Percentiles rank a stretch among this genome's conserved stretches.
Conservation (phyloP, 2,113 vertebrate species). For the Rissa tridactyla region DNA sequence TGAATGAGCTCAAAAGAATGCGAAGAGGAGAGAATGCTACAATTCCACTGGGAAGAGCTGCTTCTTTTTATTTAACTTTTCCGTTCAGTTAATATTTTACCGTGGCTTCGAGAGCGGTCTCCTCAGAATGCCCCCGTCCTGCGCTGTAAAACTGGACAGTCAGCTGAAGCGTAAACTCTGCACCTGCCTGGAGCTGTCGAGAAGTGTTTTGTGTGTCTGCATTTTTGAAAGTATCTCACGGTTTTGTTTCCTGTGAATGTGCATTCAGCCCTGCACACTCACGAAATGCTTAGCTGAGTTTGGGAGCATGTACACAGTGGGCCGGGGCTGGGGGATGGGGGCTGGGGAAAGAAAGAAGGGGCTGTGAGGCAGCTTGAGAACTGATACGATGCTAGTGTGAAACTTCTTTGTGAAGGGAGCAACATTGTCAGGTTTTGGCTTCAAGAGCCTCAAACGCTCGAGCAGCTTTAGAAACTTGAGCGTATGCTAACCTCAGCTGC, state of each 20-base stretch:
- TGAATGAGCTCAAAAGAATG: slow-evolving; percentile 63
- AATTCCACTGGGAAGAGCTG: slow-evolving; percentile 32
- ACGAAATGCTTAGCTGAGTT: slow-evolving; percentile 28
- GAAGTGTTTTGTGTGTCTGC: slow-evolving; percentile 17
- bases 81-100: slow-evolving; percentile 25
- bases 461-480: background rate
- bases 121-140: background rate
- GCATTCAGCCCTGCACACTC: slow-evolving; percentile 53
- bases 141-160: background rate
- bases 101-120: background rate
- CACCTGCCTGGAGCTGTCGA: slow-evolving; percentile 33
- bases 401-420: slow-evolving; percentile 17
- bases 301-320: background rate
- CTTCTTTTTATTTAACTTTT: slow-evolving; percentile 5
- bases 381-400: background rate
- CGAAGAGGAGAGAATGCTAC: slow-evolving; percentile 27
- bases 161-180: background rate
- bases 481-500: background rate
- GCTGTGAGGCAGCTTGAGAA: slow-evolving; percentile 3
- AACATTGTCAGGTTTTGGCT: background rate
- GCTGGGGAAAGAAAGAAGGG: background rate
- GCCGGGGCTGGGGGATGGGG: background rate
- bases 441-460: background rate
- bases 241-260: slow-evolving; percentile 60
- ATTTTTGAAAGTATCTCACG: slow-evolving; percentile 57